phyloP scores from a whole-genome alignment of 2,888 invertebrate species.

The Heliothis peltigera region DNA sequence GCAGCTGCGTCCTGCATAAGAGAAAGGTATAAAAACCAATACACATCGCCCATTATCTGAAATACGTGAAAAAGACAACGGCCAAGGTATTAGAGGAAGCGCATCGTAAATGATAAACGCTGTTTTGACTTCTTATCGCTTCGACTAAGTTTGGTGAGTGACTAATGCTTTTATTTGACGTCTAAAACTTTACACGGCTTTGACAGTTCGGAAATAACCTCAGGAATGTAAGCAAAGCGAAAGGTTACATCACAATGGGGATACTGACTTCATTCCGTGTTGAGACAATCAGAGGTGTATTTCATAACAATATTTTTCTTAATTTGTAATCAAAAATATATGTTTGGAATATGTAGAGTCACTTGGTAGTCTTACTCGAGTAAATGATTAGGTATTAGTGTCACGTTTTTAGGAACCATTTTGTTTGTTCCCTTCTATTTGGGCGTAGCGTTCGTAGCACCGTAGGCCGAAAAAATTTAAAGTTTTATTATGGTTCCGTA shows the following conservation, averaged over 20 bases:
- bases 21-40: constrained; percentile 73
- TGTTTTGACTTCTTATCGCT: constrained; percentile 55
- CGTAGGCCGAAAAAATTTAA: constrained; percentile 54
- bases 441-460: constrained; percentile 62
- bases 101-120: constrained; percentile 68
- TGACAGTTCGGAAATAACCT: constrained; percentile 29
- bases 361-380: background rate
- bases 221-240: constrained; percentile 14
- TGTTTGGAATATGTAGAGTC: background rate
- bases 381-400: background rate
- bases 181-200: constrained; percentile 27
- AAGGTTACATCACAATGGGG: constrained; percentile 1
- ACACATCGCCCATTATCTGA: constrained; percentile 65
- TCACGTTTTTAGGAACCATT: background rate
- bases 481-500: constrained; percentile 27
- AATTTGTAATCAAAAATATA: background rate
- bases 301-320: background rate
- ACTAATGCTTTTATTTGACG: constrained; percentile 59
- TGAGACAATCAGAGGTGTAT: background rate
- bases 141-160: constrained; percentile 51
- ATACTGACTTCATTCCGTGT: background rate
- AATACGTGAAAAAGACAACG: constrained; percentile 76
- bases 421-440: constrained; percentile 13
- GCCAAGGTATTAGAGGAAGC: constrained; percentile 72
- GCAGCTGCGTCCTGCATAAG: constrained; percentile 73